Conservation (phyloP, 2,797 vertebrate species). For the Sebastes diploproa region DNA sequence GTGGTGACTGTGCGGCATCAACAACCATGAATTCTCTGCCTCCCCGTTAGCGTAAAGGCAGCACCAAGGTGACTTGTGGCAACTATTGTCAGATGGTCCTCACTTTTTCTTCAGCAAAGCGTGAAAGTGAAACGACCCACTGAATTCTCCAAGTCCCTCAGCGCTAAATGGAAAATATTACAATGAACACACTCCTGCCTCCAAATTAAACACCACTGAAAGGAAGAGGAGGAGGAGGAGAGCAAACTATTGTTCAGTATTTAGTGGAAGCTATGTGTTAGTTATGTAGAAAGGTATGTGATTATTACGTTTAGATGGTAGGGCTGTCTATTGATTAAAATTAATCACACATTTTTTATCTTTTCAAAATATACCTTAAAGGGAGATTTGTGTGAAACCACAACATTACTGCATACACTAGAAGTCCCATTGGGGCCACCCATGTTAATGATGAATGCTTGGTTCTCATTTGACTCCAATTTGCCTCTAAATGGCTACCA, state of each 20-base stretch:
- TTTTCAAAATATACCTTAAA: too few species aligned
- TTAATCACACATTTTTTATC: too few species aligned
- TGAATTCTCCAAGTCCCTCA: conserved; percentile 58
- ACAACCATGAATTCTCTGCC: conserved; percentile 66
- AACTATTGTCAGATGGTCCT: conserved; percentile 68
- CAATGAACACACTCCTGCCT: conserved; percentile 27
- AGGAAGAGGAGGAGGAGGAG: conserved; percentile 9
- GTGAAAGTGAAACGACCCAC: conserved; percentile 68
- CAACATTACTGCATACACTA: conserved; percentile 11
- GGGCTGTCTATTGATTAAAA: too few species aligned
- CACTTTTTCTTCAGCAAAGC: conserved; percentile 64
- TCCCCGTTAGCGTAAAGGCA: conserved; percentile 54
- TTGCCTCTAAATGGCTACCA: conserved; percentile 13
- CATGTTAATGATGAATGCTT: conserved; percentile 24
- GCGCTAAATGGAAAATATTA: conserved; percentile 63
- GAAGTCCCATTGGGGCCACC: conserved; percentile 18
- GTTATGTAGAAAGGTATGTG: neutral
- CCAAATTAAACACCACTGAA: conserved; percentile 43
- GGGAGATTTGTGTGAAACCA: neutral
- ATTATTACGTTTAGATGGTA: neutral
- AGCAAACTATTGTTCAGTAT: conserved; percentile 9
- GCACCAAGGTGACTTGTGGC: conserved; percentile 65
- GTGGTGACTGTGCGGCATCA: conserved; percentile 35
- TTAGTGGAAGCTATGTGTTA: neutral
- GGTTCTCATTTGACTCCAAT: conserved; percentile 28